Evolutionary conservation across 2,888 invertebrate species (phyloP), one percentile per base, ranked within the genome.

Genomic region (Mechanitis messenoides): DNA sequence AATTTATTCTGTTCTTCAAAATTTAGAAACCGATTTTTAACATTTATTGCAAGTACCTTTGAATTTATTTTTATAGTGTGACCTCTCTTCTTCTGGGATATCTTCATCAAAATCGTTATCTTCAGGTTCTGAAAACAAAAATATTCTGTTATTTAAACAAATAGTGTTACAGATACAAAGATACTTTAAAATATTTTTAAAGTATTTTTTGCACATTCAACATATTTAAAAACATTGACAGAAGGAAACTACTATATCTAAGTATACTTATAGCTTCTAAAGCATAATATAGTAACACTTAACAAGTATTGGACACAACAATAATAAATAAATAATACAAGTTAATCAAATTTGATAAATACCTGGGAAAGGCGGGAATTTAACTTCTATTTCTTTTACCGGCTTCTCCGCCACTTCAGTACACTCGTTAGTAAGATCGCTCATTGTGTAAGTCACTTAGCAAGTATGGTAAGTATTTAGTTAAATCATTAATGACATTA

Each of bases 31-130:
- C 20, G 20, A 20, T 20, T 20, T 20, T 20, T 20, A 20, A 20
- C 20, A 20, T 20, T 28, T 47, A 47, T 4, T 47, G 31, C 31
- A 31, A 31, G 3, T 50, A 90, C 91, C 90, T 76, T 77, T 77
- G 77, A 90, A 93, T 69, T 87, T 88, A 67, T 78, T 81, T 66
- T 83, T 78, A 70, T 92, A 93, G 73, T 85, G 90, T 42, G 77
- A 78, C 53, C 85, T 87, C 72, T 93, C 93, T 63, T 91, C 91
- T 66, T 91, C 87, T 3, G 83, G 68, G 66, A 92, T 81, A 71
- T 90, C 88, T 20, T 91, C 87, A 66, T 92, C 91, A 71, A 92
- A 92, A 70, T 91, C 90, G 46, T 74, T 71, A 71, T 86, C 85
- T 45, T 72, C 78, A 47, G 90, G 87, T 57, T 84, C 90, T 90